These are phyloP conservation scores for Argyra leucocephala DNA, from an alignment of 2,888 invertebrate genomes.

Conservation along the genomic window DNA sequence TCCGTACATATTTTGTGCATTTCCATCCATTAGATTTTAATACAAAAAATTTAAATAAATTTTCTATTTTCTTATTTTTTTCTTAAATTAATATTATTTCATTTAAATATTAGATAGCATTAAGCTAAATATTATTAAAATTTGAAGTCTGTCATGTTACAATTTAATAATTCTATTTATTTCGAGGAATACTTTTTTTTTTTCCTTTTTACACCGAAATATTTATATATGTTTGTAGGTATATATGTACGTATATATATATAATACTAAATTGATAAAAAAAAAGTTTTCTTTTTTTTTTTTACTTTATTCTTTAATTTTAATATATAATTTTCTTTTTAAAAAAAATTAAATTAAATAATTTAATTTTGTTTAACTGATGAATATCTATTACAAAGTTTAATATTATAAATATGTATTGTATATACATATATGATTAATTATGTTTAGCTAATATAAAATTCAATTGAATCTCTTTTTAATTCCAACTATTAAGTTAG, in stretches of 20 bases:
- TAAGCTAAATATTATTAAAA: not conserved
- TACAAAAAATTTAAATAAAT: constrained; percentile 34
- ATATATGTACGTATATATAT: too few species aligned
- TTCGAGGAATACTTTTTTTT: not conserved
- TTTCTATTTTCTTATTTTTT: constrained; percentile 21
- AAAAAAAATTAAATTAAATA: not conserved
- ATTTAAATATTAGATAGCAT: not conserved
- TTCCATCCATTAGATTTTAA: constrained; percentile 46
- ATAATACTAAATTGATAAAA: too few species aligned
- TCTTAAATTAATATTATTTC: not conserved
- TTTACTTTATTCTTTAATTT: too few species aligned
- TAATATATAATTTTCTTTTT: not conserved
- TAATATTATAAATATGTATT: not conserved
- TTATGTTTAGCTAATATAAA: not conserved
- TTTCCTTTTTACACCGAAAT: not conserved
- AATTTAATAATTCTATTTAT: not conserved
- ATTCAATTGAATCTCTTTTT: not conserved
- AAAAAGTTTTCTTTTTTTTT: too few species aligned
- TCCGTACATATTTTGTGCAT: constrained; percentile 49
- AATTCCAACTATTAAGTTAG: not conserved
- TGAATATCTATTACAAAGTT: not conserved
- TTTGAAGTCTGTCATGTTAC: not conserved
- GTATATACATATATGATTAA: not conserved
- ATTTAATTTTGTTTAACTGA: not conserved
- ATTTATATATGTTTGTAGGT: too few species aligned